These are phyloP conservation scores for Acrocephalus arundinaceus DNA, from an alignment of 2,113 vertebrate genomes.

Conservation along the genomic window DNA sequence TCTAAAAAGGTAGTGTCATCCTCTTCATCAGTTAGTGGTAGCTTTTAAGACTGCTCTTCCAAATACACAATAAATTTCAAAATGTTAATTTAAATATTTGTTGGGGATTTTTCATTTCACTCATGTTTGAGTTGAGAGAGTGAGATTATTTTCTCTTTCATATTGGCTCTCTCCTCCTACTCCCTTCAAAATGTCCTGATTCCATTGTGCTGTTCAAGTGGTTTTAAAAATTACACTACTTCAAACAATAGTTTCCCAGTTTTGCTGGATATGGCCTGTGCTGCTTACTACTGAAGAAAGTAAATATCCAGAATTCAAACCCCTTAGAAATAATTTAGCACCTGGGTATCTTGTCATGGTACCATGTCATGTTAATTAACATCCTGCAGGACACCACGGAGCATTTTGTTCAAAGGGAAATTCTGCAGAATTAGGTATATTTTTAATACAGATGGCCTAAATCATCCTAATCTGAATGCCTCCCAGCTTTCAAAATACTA, in stretches of 20 bases:
- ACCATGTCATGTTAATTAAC: neutral
- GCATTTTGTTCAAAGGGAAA: neutral
- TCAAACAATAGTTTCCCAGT: neutral
- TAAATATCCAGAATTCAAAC: neutral
- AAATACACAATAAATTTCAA: constrained; percentile 7
- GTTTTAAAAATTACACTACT: neutral
- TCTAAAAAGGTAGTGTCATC: constrained; percentile 5
- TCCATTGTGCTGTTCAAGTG: neutral
- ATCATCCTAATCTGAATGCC: neutral
- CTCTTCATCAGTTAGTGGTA: neutral
- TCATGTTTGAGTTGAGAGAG: neutral
- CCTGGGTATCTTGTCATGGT: neutral
- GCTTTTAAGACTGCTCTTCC: constrained; percentile 36
- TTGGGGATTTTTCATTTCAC: neutral
- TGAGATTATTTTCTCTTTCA: constrained; percentile 31
- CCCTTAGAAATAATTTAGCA: neutral
- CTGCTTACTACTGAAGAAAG: neutral
- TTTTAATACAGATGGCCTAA: neutral
- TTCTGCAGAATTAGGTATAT: neutral
- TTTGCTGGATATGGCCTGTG: neutral
- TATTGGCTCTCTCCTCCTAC: neutral
- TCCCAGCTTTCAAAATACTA: neutral
- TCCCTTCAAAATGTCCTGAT: constrained; percentile 8
- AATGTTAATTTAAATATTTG: constrained; percentile 48
- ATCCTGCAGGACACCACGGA: neutral